These are phyloP conservation scores for Kryptolebias ocellatus DNA, from an alignment of 2,797 vertebrate species.

Conservation along the genomic window DNA sequence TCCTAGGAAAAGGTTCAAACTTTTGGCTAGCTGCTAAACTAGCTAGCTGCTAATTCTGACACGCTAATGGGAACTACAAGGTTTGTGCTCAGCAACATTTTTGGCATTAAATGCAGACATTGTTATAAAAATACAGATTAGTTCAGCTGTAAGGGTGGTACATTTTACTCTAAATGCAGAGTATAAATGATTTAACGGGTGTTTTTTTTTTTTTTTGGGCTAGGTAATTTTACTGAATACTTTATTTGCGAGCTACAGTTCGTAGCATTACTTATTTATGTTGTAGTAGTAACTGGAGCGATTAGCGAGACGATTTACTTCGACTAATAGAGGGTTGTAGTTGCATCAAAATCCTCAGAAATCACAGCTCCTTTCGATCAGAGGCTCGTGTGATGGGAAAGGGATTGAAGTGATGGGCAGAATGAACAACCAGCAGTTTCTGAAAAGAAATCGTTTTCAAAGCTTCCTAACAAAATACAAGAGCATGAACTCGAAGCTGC, in stretches of 20 bases:
- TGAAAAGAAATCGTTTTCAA: slow-evolving; percentile 18
- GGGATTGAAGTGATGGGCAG: slow-evolving; percentile 27
- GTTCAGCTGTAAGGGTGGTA: not conserved
- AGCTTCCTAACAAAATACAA: slow-evolving; percentile 27
- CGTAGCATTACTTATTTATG: too few species aligned
- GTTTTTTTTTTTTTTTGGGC: too few species aligned
- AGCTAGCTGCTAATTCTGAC: too few species aligned
- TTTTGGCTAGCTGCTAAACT: too few species aligned
- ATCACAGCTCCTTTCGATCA: not conserved
- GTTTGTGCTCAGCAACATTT: not conserved
- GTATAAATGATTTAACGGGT: too few species aligned
- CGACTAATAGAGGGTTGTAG: too few species aligned
- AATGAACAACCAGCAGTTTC: slow-evolving; percentile 12
- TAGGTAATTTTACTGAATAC: too few species aligned
- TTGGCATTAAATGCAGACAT: not conserved
- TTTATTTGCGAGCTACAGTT: too few species aligned
- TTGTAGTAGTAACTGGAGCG: not conserved
- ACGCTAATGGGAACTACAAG: not conserved
- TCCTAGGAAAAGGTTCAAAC: not conserved
- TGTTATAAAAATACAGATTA: not conserved
- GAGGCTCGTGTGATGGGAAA: slow-evolving; percentile 53
- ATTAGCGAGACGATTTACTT: too few species aligned
- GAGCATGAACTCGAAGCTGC: slow-evolving; percentile 12
- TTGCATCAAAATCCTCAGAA: not conserved
- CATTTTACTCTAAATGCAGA: too few species aligned